Percentiles rank a stretch among this genome's conserved stretches.
phyloP scores from a whole-genome alignment of 2,888 invertebrate genomes.

The Microctonus hyperodae region DNA sequence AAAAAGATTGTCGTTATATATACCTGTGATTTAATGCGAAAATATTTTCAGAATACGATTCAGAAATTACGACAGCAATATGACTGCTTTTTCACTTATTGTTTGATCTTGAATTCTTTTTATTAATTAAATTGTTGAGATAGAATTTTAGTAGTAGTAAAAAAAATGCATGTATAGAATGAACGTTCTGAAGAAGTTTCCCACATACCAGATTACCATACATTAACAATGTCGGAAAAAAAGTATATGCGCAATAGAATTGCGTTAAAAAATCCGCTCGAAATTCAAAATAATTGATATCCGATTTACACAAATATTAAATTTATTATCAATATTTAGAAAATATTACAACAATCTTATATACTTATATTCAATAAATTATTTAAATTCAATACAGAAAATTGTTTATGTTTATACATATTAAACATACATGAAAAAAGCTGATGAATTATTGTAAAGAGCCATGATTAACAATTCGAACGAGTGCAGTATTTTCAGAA shows the following conservation, averaged over 20 bases:
- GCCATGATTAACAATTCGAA: constrained; percentile 48
- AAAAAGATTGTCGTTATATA: constrained; percentile 5
- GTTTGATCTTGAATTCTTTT: too few relatives aligned
- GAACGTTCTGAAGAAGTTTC: neutral
- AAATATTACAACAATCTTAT: neutral
- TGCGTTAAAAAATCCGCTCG: neutral
- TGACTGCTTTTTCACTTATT: too few relatives aligned
- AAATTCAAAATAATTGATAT: neutral
- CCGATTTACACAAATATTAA: neutral
- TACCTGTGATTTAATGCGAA: neutral
- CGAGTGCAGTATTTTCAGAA: constrained; percentile 44
- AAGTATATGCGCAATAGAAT: too few relatives aligned
- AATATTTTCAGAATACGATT: neutral
- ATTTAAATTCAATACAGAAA: neutral
- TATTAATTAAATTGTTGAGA: too few relatives aligned
- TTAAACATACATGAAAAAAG: neutral
- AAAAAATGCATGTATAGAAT: neutral
- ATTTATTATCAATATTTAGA: neutral
- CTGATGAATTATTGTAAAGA: constrained; percentile 20
- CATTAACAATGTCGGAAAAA: too few relatives aligned
- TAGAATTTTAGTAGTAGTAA: too few relatives aligned
- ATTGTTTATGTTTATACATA: neutral
- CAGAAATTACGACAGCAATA: too few relatives aligned
- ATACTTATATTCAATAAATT: neutral
- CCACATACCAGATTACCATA: too few relatives aligned